phyloP scores from a whole-genome alignment of 2,797 vertebrate species.

The Sebastes cheni region DNA sequence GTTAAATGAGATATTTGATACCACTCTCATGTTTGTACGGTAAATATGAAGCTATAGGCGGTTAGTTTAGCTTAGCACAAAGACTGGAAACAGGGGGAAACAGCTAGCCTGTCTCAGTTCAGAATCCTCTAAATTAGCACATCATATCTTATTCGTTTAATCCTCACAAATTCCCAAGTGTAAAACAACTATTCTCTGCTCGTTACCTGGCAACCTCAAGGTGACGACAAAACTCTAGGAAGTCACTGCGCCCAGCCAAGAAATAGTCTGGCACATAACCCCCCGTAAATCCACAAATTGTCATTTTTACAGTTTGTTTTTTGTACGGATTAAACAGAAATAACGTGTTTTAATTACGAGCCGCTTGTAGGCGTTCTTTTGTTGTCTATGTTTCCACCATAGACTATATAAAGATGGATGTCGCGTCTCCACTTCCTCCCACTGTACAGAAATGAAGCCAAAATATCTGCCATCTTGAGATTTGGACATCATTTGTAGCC shows the following conservation, averaged over 20 bases:
- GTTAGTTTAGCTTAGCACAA: not conserved
- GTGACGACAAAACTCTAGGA: not conserved
- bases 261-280: too few species aligned
- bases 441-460: too few species aligned
- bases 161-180: not conserved
- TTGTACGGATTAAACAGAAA: not conserved
- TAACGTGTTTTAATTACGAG: not conserved
- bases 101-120: too few species aligned
- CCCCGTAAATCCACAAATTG: not conserved
- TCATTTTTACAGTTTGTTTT: not conserved
- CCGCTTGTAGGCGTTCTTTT: not conserved
- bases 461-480: too few species aligned
- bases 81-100: too few species aligned
- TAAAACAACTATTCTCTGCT: not conserved
- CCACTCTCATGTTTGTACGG: not conserved
- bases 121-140: too few species aligned
- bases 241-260: not conserved
- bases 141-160: not conserved
- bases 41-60: not conserved
- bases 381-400: too few species aligned
- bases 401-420: too few species aligned
- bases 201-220: not conserved
- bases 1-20: not conserved
- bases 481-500: too few species aligned
- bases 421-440: too few species aligned